These are phyloP conservation scores for Anolis apletophallus DNA, from an alignment of 2,797 vertebrate genomes.

Conservation along the genomic window DNA sequence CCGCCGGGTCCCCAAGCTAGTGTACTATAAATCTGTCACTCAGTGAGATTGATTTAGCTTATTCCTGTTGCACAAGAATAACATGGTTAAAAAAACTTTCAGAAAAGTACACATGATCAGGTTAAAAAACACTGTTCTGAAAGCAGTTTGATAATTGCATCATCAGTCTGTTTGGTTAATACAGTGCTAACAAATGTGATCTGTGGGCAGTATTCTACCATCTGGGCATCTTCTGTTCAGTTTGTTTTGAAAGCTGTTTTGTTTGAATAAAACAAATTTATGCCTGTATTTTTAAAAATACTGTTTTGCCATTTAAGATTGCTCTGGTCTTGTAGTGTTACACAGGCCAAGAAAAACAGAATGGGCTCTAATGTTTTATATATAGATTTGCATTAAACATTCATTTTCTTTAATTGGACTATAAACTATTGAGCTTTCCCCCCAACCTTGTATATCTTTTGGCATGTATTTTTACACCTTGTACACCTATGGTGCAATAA, in stretches of 20 bases:
- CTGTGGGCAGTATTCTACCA: constrained; percentile 1
- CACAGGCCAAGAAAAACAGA: neutral
- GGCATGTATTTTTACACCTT: neutral
- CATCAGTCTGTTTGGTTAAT: constrained; percentile 4
- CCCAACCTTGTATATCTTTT: neutral
- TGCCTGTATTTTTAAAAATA: neutral
- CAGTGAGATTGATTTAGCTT: neutral
- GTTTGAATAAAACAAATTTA: constrained; percentile 10
- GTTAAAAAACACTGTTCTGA: neutral
- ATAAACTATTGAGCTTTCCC: neutral
- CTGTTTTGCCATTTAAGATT: neutral
- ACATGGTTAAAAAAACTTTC: neutral
- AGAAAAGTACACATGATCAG: neutral
- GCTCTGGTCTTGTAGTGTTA: neutral
- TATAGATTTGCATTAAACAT: neutral
- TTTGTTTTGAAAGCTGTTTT: neutral
- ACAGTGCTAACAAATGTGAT: constrained; percentile 5
- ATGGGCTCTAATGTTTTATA: neutral
- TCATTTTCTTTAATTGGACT: neutral
- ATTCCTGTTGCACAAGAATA: too few relatives aligned
- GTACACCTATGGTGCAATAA: too few relatives aligned
- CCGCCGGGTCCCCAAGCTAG: too few relatives aligned
- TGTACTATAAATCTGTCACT: neutral
- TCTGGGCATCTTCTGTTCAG: constrained; percentile 8
- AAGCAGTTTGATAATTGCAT: constrained; percentile 1